Conservation (phyloP, 2,888 invertebrate genomes). For the Drosophila algonquin region DNA sequence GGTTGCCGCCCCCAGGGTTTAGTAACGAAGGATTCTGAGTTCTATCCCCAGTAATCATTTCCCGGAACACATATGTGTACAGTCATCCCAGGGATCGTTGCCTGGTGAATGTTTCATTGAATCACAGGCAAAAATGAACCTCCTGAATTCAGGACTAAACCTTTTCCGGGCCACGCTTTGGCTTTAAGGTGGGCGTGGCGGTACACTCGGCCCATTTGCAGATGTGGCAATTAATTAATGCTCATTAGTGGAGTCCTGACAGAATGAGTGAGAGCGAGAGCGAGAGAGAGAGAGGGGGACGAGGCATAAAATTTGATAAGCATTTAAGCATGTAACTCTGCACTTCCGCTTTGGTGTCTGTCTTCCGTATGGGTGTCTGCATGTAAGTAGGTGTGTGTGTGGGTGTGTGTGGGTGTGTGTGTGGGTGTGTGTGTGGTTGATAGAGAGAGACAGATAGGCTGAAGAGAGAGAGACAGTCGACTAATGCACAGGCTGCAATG, state of each 20-base stretch:
- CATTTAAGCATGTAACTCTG: conserved; percentile 78
- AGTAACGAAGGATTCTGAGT: background rate
- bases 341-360: conserved; percentile 60
- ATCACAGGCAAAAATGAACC: too few relatives aligned
- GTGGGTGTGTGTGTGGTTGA: conserved; percentile 16
- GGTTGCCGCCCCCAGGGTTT: background rate
- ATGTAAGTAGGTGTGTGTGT: conserved; percentile 4
- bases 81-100: conserved; percentile 8
- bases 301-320: conserved; percentile 75
- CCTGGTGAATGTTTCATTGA: conserved; percentile 32
- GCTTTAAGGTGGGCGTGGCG: conserved; percentile 39
- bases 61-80: background rate
- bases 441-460: conserved; percentile 21
- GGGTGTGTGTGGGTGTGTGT: too few relatives aligned
- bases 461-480: conserved; percentile 61
- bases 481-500: conserved; percentile 78
- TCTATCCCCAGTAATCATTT: conserved; percentile 1
- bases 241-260: conserved; percentile 58
- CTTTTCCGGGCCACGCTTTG: background rate
- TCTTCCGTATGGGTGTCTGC: conserved; percentile 2
- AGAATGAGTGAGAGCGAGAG: conserved; percentile 20
- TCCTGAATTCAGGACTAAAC: conserved; percentile 41
- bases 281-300: conserved; percentile 13
- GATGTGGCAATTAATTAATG: conserved; percentile 77
- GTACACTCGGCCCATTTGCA: conserved; percentile 27